Percentiles rank a stretch among this genome's conserved stretches.
Evolutionary conservation across 2,888 invertebrate species (phyloP).

Genomic region (Rugalucina vietnamica): DNA sequence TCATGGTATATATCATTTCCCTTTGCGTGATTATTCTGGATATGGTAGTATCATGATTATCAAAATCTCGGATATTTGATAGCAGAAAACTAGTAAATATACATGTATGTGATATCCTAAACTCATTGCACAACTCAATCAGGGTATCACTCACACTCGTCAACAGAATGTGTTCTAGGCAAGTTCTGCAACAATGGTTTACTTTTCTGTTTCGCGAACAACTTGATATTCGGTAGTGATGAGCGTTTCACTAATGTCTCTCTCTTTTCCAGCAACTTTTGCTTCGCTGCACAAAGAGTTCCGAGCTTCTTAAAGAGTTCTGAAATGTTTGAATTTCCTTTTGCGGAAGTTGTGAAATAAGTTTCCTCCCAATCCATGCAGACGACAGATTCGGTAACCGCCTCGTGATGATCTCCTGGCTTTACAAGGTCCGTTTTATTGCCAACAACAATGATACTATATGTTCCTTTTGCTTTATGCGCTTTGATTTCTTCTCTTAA

Average conservation of each 20-base stretch:
- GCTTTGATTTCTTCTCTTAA: slow-evolving; percentile 76
- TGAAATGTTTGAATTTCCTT: slow-evolving; percentile 90
- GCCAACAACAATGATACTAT: slow-evolving; percentile 76
- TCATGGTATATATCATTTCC: no score
- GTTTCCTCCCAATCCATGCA: slow-evolving; percentile 97
- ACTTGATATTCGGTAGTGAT: slow-evolving; percentile 48
- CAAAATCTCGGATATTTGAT: no score
- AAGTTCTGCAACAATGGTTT: background rate
- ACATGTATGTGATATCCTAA: no score
- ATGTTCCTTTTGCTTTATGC: slow-evolving; percentile 65
- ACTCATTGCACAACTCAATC: no score
- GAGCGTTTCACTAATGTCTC: slow-evolving; percentile 30
- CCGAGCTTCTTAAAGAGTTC: slow-evolving; percentile 92
- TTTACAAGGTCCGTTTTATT: slow-evolving; percentile 77
- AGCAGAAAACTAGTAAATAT: no score
- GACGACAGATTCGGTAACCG: slow-evolving; percentile 89
- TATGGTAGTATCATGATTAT: no score
- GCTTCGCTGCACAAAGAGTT: slow-evolving; percentile 23
- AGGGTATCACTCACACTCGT: no score
- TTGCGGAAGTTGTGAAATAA: slow-evolving; percentile 95
- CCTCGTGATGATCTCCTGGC: slow-evolving; percentile 86
- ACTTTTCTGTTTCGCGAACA: background rate
- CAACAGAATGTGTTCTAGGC: background rate
- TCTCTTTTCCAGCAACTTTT: slow-evolving; percentile 38
- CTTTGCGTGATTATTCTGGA: no score